These are phyloP conservation scores for Drosophila formosana DNA, from an alignment of 2,888 invertebrate genomes.

Conservation along the genomic window DNA sequence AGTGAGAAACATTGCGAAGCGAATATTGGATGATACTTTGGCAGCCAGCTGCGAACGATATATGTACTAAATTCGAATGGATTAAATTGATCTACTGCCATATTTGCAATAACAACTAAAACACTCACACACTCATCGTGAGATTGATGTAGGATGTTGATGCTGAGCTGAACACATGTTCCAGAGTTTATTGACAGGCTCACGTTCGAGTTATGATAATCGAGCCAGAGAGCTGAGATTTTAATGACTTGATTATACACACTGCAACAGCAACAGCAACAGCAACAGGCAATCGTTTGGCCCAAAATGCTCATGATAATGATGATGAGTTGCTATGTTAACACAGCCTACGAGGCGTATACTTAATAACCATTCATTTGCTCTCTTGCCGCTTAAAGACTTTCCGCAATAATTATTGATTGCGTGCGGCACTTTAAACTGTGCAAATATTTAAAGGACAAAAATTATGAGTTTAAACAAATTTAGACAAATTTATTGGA, in stretches of 20 bases:
- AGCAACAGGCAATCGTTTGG: neutral
- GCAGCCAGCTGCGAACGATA: slow-evolving; percentile 11
- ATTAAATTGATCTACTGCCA: slow-evolving; percentile 22
- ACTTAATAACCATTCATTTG: slow-evolving; percentile 1
- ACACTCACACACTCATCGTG: no score
- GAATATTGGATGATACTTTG: slow-evolving; percentile 11
- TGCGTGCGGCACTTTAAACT: neutral
- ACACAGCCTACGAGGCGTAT: neutral
- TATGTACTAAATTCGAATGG: slow-evolving; percentile 35
- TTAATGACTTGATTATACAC: slow-evolving; percentile 13
- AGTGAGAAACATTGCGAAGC: slow-evolving; percentile 21
- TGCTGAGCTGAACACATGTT: slow-evolving; percentile 4
- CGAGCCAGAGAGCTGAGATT: slow-evolving; percentile 1
- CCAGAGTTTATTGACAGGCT: neutral
- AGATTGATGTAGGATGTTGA: neutral
- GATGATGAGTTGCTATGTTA: slow-evolving; percentile 5
- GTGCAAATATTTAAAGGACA: slow-evolving; percentile 1
- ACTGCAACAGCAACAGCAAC: neutral
- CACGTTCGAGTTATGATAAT: slow-evolving; percentile 4
- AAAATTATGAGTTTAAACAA: no score
- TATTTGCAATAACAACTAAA: slow-evolving; percentile 1
- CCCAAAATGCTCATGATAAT: neutral
- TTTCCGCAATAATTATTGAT: neutral
- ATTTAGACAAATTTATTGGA: no score
- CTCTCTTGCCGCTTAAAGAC: neutral